Percentiles rank a stretch among this genome's conserved stretches.
Conservation (phyloP, 2,888 invertebrate species). For the Melieria picta region DNA sequence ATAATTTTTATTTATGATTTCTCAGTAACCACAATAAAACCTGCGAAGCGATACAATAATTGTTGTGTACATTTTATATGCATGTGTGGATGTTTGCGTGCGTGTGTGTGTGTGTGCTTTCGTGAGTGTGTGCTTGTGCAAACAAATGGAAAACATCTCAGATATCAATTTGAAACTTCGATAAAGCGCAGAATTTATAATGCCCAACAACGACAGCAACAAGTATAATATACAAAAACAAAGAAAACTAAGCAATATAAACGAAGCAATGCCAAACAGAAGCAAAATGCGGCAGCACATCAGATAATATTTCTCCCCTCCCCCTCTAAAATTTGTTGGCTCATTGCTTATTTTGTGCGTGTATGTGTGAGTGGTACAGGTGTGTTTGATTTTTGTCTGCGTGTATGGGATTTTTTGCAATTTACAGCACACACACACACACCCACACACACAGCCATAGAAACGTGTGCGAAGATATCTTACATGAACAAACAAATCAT, state of each 20-base stretch:
- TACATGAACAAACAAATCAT: slow-evolving; percentile 39
- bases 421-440: neutral
- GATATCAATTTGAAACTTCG: slow-evolving; percentile 20
- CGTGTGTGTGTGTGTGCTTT: neutral
- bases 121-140: neutral
- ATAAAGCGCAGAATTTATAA: slow-evolving; percentile 25
- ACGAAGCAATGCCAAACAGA: neutral
- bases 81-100: neutral
- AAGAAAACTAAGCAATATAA: slow-evolving; percentile 3
- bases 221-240: slow-evolving; percentile 35
- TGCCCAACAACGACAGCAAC: neutral
- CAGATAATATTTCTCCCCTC: neutral
- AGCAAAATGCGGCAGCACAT: neutral
- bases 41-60: too few relatives aligned
- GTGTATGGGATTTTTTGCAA: neutral
- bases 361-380: neutral
- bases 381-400: neutral
- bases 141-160: slow-evolving; percentile 17
- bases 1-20: too few relatives aligned
- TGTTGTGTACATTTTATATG: neutral
- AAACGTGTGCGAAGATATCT: too few relatives aligned
- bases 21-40: too few relatives aligned
- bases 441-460: neutral
- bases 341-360: neutral
- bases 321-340: too few relatives aligned